Evolutionary conservation across 1,140 invertebrate genomes (phyloP).

Genomic region (Asobara japonica): DNA sequence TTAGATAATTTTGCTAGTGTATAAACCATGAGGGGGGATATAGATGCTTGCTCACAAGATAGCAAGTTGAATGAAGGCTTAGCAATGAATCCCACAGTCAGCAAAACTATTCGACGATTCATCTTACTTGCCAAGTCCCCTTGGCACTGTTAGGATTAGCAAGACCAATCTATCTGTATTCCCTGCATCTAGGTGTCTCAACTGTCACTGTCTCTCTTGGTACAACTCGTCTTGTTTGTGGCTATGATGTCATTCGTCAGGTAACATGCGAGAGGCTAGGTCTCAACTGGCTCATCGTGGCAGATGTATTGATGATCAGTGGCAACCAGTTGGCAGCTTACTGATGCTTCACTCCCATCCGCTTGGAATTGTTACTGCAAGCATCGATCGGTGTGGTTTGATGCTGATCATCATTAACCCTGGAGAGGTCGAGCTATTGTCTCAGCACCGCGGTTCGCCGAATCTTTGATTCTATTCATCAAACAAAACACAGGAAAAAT

Average conservation of each 20-base stretch:
- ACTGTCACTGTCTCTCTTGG: neutral
- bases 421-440: no score
- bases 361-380: neutral
- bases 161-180: neutral
- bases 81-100: neutral
- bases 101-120: conserved; percentile 15
- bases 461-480: no score
- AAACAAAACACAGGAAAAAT: no score
- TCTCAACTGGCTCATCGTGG: neutral
- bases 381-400: neutral
- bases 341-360: neutral
- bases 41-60: neutral
- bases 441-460: no score
- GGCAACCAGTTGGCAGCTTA: conserved; percentile 6
- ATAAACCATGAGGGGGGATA: neutral
- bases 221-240: neutral
- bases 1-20: neutral
- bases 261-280: neutral
- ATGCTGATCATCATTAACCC: no score
- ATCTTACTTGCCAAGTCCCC: neutral
- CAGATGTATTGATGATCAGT: neutral
- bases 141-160: conserved; percentile 1
- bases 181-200: neutral
- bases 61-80: conserved; percentile 6
- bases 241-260: neutral